Conservation (phyloP, 2,888 invertebrate genomes). For the Leucoptera coffeella region DNA sequence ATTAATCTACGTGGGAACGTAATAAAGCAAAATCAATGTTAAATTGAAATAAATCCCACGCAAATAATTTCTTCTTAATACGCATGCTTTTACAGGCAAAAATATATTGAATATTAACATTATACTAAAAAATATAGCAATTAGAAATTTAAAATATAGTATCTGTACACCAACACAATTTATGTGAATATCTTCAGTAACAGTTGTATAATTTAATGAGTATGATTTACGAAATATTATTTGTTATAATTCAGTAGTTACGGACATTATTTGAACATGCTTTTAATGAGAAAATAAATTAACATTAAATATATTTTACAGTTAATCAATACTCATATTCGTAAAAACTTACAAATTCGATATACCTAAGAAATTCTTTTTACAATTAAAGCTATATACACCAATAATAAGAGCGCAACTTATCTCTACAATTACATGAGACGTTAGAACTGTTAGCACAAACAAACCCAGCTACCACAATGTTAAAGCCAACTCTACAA, state of each 20-base stretch:
- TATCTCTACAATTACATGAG: slow-evolving; percentile 16
- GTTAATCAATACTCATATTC: too few relatives aligned
- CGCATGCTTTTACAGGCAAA: background rate
- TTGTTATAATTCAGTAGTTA: too few relatives aligned
- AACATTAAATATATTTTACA: background rate
- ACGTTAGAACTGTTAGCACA: slow-evolving; percentile 50
- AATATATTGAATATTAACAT: too few relatives aligned
- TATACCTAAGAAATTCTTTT: too few relatives aligned
- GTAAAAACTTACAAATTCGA: too few relatives aligned
- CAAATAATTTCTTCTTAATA: background rate
- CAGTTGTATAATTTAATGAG: too few relatives aligned
- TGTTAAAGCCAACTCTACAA: slow-evolving; percentile 46
- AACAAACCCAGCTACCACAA: slow-evolving; percentile 34
- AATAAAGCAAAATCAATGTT: background rate
- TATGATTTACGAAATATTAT: too few relatives aligned
- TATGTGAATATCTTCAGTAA: too few relatives aligned
- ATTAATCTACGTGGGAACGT: background rate
- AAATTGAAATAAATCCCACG: background rate
- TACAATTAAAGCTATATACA: background rate
- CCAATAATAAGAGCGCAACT: slow-evolving; percentile 14
- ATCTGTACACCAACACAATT: too few relatives aligned
- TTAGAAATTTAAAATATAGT: too few relatives aligned
- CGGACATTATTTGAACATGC: background rate
- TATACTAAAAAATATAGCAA: too few relatives aligned
- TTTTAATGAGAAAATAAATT: background rate